A percentile compares a stretch with the other conserved stretches of the same genome.
Conservation (phyloP, 30 jellyfish, hydroid and myxozoan genomes). For the Cassiopea xamachana region DNA sequence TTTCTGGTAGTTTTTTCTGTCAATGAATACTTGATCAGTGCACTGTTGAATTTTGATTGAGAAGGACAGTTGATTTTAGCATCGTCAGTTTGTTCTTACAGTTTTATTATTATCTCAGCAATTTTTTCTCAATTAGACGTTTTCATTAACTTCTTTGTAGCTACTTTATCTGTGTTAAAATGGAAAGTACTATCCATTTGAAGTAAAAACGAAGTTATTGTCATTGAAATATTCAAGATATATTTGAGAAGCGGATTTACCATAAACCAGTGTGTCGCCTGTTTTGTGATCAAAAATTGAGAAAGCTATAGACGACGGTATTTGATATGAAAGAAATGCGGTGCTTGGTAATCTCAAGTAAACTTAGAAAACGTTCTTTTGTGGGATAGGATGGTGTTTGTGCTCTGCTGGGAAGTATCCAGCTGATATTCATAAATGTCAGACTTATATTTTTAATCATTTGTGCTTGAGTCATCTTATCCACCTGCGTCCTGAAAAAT, state of each 20-base stretch:
- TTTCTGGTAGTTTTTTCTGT: too few relatives aligned
- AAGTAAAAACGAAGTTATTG: too few relatives aligned
- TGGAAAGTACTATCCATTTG: too few relatives aligned
- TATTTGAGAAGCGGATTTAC: slow-evolving; percentile 26
- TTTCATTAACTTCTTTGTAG: too few relatives aligned
- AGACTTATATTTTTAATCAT: slow-evolving; percentile 19
- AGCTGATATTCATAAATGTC: slow-evolving; percentile 36
- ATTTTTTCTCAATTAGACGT: too few relatives aligned
- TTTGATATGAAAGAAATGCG: slow-evolving; percentile 33
- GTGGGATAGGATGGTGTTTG: slow-evolving; percentile 32
- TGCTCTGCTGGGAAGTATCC: slow-evolving; percentile 60
- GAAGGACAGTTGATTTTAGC: too few relatives aligned
- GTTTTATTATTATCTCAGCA: too few relatives aligned
- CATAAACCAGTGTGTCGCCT: slow-evolving; percentile 46
- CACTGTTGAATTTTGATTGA: too few relatives aligned
- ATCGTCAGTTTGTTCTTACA: too few relatives aligned
- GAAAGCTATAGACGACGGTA: slow-evolving; percentile 26
- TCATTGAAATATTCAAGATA: background rate
- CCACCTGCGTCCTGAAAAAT: background rate
- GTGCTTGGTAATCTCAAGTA: slow-evolving; percentile 54
- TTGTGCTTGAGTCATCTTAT: background rate
- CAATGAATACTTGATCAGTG: too few relatives aligned
- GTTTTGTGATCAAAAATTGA: background rate
- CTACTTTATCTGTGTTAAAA: too few relatives aligned
- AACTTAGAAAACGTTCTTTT: slow-evolving; percentile 27